These are phyloP conservation scores for Helicorthomorpha holstii DNA, from an alignment of 1,140 invertebrate genomes.

Conservation along the genomic window DNA sequence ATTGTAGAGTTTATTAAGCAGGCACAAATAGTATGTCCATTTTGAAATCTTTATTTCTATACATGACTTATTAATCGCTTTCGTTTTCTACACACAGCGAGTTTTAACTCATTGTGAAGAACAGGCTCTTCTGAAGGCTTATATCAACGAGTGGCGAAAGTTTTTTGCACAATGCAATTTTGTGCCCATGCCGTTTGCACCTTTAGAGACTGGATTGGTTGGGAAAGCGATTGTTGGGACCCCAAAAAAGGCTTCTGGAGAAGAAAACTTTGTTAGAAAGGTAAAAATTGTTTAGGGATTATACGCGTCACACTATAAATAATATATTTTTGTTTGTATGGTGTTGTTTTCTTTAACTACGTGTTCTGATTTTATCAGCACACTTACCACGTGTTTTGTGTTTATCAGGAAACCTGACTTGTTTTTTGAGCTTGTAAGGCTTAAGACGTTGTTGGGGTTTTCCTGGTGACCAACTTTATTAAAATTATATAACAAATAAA, in stretches of 20 bases:
- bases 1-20: conserved; percentile 89
- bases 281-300: too few species aligned
- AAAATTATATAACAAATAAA: conserved; percentile 1
- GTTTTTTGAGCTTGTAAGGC: too few species aligned
- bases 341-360: too few species aligned
- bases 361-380: too few species aligned
- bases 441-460: too few species aligned
- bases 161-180: conserved; percentile 97
- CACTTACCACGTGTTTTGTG: too few species aligned
- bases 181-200: conserved; percentile 85
- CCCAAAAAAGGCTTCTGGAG: conserved; percentile 53
- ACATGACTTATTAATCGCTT: not conserved
- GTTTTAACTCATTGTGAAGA: conserved; percentile 82
- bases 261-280: conserved; percentile 77
- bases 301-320: too few species aligned
- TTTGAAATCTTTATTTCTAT: conserved; percentile 3
- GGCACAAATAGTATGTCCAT: conserved; percentile 50
- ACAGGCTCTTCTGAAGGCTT: conserved; percentile 83
- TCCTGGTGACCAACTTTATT: not conserved
- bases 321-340: too few species aligned
- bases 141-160: conserved; percentile 91
- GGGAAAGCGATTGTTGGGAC: conserved; percentile 38
- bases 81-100: conserved; percentile 31
- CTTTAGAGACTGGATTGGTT: conserved; percentile 64
- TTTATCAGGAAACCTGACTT: too few species aligned